Conservation (phyloP, 2,888 invertebrate species). For the Tenodera sinensis region DNA sequence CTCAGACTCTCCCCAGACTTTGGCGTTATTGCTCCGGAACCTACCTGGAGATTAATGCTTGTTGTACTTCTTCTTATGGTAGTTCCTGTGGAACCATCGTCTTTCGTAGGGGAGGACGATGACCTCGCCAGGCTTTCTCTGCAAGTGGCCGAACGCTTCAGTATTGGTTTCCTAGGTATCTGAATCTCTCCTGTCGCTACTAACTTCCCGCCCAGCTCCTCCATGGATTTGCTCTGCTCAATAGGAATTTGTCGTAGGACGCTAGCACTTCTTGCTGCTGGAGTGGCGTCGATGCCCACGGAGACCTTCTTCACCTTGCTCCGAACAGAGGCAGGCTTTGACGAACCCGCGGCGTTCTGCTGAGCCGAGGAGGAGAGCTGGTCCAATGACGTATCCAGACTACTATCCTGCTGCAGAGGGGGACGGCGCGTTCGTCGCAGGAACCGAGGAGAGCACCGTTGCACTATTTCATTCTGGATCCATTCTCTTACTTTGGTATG, state of each 20-base stretch:
- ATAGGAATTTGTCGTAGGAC: conserved; percentile 73
- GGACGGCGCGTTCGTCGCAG: conserved; percentile 10
- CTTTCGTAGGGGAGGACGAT: background rate
- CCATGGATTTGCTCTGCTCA: conserved; percentile 46
- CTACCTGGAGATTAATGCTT: conserved; percentile 21
- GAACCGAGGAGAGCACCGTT: conserved; percentile 44
- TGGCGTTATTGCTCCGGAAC: conserved; percentile 31
- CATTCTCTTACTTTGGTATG: conserved; percentile 83
- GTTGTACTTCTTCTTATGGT: conserved; percentile 25
- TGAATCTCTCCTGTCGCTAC: background rate
- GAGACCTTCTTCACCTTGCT: conserved; percentile 58
- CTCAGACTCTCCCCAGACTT: conserved; percentile 36
- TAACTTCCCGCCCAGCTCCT: conserved; percentile 2
- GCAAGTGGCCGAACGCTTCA: conserved; percentile 32
- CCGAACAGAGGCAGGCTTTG: conserved; percentile 11
- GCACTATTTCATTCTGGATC: conserved; percentile 77
- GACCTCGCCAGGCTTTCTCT: conserved; percentile 16
- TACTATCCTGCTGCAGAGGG: background rate
- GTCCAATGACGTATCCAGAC: background rate
- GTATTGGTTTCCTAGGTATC: conserved; percentile 39
- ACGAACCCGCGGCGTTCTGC: background rate
- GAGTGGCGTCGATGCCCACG: conserved; percentile 75
- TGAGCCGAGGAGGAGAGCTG: background rate
- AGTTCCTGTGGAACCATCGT: background rate
- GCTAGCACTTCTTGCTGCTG: conserved; percentile 67